A percentile compares a stretch with the other conserved stretches of the same genome.
These are phyloP conservation scores for Poeciliopsis retropinna DNA, from an alignment of 2,113 vertebrate species.

Conservation along the genomic window DNA sequence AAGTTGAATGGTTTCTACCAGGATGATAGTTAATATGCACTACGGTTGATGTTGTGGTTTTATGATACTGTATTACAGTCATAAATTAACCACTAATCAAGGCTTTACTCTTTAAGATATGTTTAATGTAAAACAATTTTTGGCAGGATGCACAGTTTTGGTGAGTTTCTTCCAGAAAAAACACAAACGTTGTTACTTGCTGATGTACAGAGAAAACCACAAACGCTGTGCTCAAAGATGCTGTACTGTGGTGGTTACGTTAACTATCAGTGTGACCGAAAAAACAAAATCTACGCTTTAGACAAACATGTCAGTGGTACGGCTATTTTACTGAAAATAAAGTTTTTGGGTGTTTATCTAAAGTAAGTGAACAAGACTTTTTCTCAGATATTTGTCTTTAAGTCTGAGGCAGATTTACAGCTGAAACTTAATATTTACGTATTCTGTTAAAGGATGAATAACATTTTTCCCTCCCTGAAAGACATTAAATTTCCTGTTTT, in stretches of 20 bases:
- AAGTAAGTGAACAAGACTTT: background rate
- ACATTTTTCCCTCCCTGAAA: background rate
- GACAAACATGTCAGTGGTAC: background rate
- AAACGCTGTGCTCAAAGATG: background rate
- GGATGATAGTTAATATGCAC: background rate
- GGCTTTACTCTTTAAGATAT: background rate
- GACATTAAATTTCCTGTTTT: background rate
- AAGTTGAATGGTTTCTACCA: background rate
- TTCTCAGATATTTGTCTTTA: background rate
- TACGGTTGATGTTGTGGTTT: background rate
- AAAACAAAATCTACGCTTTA: background rate
- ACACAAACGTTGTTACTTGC: background rate
- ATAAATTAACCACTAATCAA: background rate
- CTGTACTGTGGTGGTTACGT: background rate
- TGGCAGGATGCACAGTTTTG: background rate
- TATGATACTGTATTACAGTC: background rate
- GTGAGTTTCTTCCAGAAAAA: background rate
- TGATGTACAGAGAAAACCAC: background rate
- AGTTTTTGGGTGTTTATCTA: background rate
- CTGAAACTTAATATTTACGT: background rate
- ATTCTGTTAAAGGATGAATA: background rate
- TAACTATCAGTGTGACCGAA: background rate
- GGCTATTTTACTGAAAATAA: background rate
- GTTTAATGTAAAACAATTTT: background rate
- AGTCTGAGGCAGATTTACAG: background rate